These are phyloP conservation scores for Drosophila suboccidentalis DNA, from an alignment of 2,888 invertebrate genomes.

Conservation along the genomic window DNA sequence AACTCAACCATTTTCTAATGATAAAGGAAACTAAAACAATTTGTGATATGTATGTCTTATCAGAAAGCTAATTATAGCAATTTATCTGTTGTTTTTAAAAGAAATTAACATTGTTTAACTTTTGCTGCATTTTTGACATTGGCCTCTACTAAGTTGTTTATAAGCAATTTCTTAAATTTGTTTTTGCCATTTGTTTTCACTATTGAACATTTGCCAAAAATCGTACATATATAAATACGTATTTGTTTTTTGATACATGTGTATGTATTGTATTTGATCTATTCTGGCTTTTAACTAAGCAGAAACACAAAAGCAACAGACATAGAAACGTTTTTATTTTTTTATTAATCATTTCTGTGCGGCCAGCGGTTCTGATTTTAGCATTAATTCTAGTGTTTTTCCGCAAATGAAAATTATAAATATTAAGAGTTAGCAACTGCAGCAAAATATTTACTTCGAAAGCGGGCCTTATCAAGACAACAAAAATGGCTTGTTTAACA, in stretches of 20 bases:
- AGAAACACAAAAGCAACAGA: constrained; percentile 34
- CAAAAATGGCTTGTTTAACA: constrained; percentile 44
- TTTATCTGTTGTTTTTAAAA: not conserved
- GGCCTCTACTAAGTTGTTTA: constrained; percentile 45
- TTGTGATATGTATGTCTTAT: constrained; percentile 23
- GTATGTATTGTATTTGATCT: constrained; percentile 7
- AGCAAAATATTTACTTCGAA: constrained; percentile 1
- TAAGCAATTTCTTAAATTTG: constrained; percentile 31
- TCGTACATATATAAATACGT: constrained; percentile 13
- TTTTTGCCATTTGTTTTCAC: constrained; percentile 37
- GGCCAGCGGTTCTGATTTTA: constrained; percentile 17
- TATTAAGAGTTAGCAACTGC: not conserved
- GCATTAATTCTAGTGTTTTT: constrained; percentile 27
- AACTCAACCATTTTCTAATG: not conserved
- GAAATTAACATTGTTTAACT: constrained; percentile 12
- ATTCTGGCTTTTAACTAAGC: constrained; percentile 19
- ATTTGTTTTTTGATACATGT: constrained; percentile 1
- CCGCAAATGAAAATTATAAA: constrained; percentile 20
- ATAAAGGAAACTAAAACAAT: not conserved
- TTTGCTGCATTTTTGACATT: constrained; percentile 66
- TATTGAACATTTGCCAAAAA: constrained; percentile 71
- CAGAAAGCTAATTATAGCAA: constrained; percentile 11
- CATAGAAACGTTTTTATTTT: constrained; percentile 9
- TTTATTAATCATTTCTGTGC: constrained; percentile 5
- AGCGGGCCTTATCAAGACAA: constrained; percentile 39